phyloP scores from a whole-genome alignment of 2,113 vertebrate species.

The Eulemur macaco region DNA sequence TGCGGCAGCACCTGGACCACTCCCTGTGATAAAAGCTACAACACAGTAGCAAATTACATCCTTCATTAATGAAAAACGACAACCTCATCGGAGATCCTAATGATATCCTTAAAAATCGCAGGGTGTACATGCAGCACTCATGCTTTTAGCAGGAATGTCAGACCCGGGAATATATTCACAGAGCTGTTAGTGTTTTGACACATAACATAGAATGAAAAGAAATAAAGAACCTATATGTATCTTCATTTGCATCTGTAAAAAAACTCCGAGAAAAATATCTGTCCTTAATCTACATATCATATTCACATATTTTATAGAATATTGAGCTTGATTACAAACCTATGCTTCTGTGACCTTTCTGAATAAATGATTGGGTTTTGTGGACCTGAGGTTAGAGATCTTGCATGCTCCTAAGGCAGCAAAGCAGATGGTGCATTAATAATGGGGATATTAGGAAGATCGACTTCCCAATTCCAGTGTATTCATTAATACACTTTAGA shows the following conservation, averaged over 20 bases:
- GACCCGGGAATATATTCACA: not conserved
- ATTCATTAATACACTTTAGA: slow-evolving; percentile 88
- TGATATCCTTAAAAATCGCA: not conserved
- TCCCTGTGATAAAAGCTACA: not conserved
- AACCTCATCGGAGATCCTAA: not conserved
- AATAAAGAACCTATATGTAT: not conserved
- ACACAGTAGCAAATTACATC: not conserved
- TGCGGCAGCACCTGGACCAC: not conserved
- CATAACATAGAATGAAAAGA: not conserved
- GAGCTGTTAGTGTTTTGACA: slow-evolving; percentile 43
- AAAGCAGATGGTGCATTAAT: slow-evolving; percentile 86
- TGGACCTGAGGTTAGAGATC: slow-evolving; percentile 82
- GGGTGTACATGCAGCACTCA: not conserved
- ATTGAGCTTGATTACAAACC: slow-evolving; percentile 76
- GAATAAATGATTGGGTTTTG: slow-evolving; percentile 76
- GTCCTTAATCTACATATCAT: slow-evolving; percentile 7
- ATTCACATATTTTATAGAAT: slow-evolving; percentile 64
- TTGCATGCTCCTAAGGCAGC: slow-evolving; percentile 73
- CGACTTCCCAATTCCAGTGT: slow-evolving; percentile 84
- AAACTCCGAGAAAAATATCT: slow-evolving; percentile 12
- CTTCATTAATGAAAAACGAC: slow-evolving; percentile 10
- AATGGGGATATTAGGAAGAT: slow-evolving; percentile 83
- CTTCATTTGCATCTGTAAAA: slow-evolving; percentile 37
- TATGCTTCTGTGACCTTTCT: slow-evolving; percentile 80
- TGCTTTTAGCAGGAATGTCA: not conserved